Percentiles rank a stretch among this genome's conserved stretches.
Conservation (phyloP, 2,113 vertebrate species). For the Hylia prasina region DNA sequence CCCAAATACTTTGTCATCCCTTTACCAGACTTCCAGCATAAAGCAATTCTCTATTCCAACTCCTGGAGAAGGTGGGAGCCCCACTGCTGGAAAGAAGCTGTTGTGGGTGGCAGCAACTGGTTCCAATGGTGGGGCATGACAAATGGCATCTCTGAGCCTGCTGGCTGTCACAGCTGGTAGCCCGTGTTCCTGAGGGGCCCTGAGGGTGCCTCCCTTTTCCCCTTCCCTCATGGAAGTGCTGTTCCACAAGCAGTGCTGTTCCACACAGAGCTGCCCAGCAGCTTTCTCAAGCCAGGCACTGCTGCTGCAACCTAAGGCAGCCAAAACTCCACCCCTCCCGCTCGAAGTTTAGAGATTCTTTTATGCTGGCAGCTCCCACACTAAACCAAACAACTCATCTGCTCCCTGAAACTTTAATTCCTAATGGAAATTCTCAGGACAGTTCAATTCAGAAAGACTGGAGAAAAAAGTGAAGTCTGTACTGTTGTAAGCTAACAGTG, state of each 20-base stretch:
- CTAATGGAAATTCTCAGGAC: conserved; percentile 44
- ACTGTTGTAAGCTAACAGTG: neutral
- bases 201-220: neutral
- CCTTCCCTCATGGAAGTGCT: neutral
- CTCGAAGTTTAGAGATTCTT: neutral
- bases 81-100: neutral
- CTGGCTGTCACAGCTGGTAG: neutral
- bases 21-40: neutral
- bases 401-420: neutral
- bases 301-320: neutral
- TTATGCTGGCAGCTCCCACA: neutral
- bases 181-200: neutral
- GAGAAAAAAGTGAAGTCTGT: neutral
- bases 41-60: neutral
- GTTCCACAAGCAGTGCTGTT: neutral
- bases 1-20: neutral
- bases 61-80: neutral
- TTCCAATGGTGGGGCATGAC: neutral
- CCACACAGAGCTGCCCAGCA: neutral
- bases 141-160: neutral
- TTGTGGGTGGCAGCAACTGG: neutral
- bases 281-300: fast-evolving
- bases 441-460: neutral
- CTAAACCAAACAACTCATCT: neutral
- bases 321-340: neutral